Base-by-base conservation (phyloP, 2,113 vertebrate species). In the Percina caprodes region DNA sequence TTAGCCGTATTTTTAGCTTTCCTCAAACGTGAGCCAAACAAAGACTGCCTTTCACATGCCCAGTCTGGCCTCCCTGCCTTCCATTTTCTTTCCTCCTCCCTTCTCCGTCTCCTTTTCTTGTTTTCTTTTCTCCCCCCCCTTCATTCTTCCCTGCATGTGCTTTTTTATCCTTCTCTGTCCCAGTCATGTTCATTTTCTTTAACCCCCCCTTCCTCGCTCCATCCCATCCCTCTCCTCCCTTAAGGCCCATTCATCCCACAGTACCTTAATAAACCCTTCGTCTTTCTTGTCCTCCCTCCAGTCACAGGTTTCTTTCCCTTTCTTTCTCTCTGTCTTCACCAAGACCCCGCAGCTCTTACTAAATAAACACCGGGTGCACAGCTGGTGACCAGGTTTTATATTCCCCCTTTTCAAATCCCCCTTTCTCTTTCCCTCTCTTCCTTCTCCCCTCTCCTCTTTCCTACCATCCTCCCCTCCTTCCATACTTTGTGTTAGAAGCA, bases 341-440 rank as follows among this genome's bases (percentile, higher is more conserved):
- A 10, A 23, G 24, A 66, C 71, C 86, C 82, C 62, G 62, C 77
- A 49, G 72, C 89, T 79, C 71, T 45, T 77, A 86, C 83, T 93
- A 90, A 94, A 91, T 89, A 94, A 94, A 93, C 93, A 91, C 73
- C 3, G 82, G 76, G 59, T 52, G 26, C 80, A 78, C 91, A 93
- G 93, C 92, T 92, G 89, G 72, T 24, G 80, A 90, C 93, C 84
- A 70, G 70, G 61, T 91, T 91, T 91, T 83, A 89, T 77, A 61
- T 73, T 54, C 86, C 56, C 84, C 46, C 24, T 49, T 78, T 84
- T 88, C 55, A 58, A 84, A 93, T 86, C 86, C 61, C 11, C 21
- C 30, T 42, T 6, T 76, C 42, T 23, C 35, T 42, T 6, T 76
- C 42, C 35, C 54, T 58, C 68, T 23, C 7, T 5, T 49, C 39